A percentile compares a stretch with the other conserved stretches of the same genome.
phyloP scores from a whole-genome alignment of 2,113 vertebrate species.

The Polypterus senegalus region DNA sequence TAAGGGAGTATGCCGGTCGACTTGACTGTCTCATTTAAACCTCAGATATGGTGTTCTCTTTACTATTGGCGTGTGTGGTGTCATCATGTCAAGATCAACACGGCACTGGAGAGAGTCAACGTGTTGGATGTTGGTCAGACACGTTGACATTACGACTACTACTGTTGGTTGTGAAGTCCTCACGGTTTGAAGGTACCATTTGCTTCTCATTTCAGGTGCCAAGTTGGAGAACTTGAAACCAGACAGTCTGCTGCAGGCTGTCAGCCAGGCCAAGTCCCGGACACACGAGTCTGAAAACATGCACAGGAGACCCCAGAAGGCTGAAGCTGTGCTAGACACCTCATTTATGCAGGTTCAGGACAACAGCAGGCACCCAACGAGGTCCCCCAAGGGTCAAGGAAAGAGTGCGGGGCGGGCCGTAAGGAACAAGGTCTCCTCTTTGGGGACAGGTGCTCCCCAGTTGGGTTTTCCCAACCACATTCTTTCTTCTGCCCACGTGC shows the following conservation, averaged over 20 bases:
- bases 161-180: too few species aligned
- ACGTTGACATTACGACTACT: too few species aligned
- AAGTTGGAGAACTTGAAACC: slow-evolving; percentile 52
- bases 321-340: slow-evolving; percentile 51
- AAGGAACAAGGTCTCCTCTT: slow-evolving; percentile 57
- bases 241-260: slow-evolving; percentile 57
- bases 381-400: slow-evolving; percentile 76
- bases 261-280: slow-evolving; percentile 77
- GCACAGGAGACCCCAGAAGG: slow-evolving; percentile 36
- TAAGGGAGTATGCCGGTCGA: too few species aligned
- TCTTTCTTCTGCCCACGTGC: slow-evolving; percentile 45
- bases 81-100: too few species aligned
- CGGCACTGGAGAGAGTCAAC: too few species aligned
- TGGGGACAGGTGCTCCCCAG: slow-evolving; percentile 48
- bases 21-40: too few species aligned
- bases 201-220: slow-evolving; percentile 22
- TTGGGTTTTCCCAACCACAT: slow-evolving; percentile 47
- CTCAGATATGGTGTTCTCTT: too few species aligned
- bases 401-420: slow-evolving; percentile 57
- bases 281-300: slow-evolving; percentile 86
- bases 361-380: slow-evolving; percentile 67
- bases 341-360: slow-evolving; percentile 53
- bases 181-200: not conserved
- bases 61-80: too few species aligned
- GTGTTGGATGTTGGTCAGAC: too few species aligned